A percentile compares a stretch with the other conserved stretches of the same genome.
phyloP scores from a whole-genome alignment of 2,888 invertebrate species.

The Calephelis perditalis region DNA sequence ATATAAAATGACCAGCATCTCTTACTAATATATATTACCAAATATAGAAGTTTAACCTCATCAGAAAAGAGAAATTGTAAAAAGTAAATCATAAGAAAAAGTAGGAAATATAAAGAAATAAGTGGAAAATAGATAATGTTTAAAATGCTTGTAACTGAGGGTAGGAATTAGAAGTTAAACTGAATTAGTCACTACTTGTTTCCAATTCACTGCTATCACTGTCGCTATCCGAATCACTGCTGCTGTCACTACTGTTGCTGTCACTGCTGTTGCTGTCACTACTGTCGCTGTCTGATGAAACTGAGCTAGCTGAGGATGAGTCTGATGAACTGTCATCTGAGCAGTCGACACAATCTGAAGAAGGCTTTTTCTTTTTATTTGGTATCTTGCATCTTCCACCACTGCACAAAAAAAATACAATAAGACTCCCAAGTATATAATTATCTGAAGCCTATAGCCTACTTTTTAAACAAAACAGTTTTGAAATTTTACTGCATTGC shows the following conservation, averaged over 20 bases:
- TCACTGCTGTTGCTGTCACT: constrained; percentile 47
- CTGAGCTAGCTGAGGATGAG: constrained; percentile 49
- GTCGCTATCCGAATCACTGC: constrained; percentile 46
- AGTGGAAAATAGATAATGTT: constrained; percentile 4
- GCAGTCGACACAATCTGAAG: constrained; percentile 48
- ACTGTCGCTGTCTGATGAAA: constrained; percentile 48
- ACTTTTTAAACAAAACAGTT: no score
- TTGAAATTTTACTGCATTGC: no score
- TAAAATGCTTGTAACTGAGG: constrained; percentile 13
- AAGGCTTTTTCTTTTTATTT: constrained; percentile 55
- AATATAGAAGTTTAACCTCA: constrained; percentile 26
- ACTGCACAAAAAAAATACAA: constrained; percentile 36
- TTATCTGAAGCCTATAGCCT: no score
- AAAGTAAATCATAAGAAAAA: background rate
- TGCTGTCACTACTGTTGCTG: constrained; percentile 47
- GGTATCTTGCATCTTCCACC: constrained; percentile 59
- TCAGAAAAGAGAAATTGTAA: background rate
- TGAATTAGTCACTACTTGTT: constrained; percentile 43
- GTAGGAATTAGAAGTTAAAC: constrained; percentile 17
- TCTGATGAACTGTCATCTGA: constrained; percentile 54
- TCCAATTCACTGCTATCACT: constrained; percentile 43
- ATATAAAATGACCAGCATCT: constrained; percentile 40
- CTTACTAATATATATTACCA: constrained; percentile 19
- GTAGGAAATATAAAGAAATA: constrained; percentile 6
- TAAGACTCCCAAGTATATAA: no score